Evolutionary conservation across 2,888 invertebrate species (phyloP).

Genomic region (Drosophila austrosaltans): DNA sequence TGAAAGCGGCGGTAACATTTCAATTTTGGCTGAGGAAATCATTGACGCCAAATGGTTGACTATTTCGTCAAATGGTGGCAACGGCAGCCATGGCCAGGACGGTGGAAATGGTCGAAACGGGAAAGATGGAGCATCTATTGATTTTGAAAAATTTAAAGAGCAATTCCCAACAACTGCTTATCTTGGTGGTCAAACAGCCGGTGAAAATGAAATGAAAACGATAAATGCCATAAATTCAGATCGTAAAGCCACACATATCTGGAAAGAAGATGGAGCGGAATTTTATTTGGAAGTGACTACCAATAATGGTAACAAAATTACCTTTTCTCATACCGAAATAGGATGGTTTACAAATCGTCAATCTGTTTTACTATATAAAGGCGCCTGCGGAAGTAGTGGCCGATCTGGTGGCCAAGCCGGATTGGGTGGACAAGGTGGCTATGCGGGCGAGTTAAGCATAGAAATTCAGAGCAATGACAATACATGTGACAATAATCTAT

Average conservation of each 20-base stretch:
- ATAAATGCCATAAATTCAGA: neutral
- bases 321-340: neutral
- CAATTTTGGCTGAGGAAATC: conserved; percentile 4
- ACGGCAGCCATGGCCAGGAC: conserved; percentile 4
- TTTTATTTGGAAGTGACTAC: neutral
- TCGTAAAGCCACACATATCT: neutral
- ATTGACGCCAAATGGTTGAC: neutral
- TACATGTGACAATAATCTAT: neutral
- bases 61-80: conserved; percentile 1
- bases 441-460: conserved; percentile 6
- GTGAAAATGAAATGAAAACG: fast-evolving
- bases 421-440: conserved; percentile 1
- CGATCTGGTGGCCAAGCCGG: conserved; percentile 1
- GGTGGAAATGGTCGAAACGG: neutral
- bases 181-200: no score
- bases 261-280: no score
- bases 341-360: neutral
- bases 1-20: conserved; percentile 11
- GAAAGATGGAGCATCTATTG: neutral
- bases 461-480: neutral
- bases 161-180: neutral
- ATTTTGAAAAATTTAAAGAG: neutral
- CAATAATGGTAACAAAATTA: neutral
- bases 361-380: conserved; percentile 2
- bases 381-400: neutral